phyloP scores from a whole-genome alignment of 2,113 vertebrate species.

The Gallinago paraguaiae region DNA sequence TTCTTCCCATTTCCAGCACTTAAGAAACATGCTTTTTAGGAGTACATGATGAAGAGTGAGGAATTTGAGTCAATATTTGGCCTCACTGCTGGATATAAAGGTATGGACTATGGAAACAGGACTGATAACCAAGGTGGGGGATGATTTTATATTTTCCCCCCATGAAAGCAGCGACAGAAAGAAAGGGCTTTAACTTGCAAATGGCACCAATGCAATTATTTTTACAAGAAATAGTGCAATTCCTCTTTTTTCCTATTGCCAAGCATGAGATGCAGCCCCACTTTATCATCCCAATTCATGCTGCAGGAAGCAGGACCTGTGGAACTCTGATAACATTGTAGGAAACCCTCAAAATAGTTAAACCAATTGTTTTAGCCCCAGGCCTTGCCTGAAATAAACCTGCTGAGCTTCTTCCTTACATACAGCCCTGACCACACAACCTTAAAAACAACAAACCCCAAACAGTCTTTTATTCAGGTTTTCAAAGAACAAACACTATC shows the following conservation, averaged over 20 bases:
- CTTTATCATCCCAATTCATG: not conserved
- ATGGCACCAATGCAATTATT: not conserved
- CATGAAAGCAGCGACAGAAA: not conserved
- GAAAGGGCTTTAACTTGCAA: not conserved
- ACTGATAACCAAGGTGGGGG: not conserved
- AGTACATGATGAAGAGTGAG: fast-evolving
- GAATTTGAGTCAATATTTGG: not conserved
- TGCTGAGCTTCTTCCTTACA: conserved; percentile 47
- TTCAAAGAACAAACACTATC: not conserved
- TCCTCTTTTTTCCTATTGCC: not conserved
- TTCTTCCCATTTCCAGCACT: not conserved
- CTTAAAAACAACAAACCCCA: not conserved
- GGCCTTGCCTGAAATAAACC: conserved; percentile 32
- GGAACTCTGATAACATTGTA: conserved; percentile 23
- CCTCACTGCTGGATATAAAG: not conserved
- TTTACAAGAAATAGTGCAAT: not conserved
- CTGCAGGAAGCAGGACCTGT: conserved; percentile 22
- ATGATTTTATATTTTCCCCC: not conserved
- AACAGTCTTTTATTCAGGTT: not conserved
- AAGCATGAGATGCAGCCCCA: not conserved
- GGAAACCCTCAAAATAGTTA: not conserved
- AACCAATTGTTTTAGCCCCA: conserved; percentile 19
- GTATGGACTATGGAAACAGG: not conserved
- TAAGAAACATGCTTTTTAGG: not conserved
- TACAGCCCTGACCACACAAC: not conserved